Base-by-base conservation (phyloP, 2,113 vertebrate genomes). In the Laticauda laticaudata region DNA sequence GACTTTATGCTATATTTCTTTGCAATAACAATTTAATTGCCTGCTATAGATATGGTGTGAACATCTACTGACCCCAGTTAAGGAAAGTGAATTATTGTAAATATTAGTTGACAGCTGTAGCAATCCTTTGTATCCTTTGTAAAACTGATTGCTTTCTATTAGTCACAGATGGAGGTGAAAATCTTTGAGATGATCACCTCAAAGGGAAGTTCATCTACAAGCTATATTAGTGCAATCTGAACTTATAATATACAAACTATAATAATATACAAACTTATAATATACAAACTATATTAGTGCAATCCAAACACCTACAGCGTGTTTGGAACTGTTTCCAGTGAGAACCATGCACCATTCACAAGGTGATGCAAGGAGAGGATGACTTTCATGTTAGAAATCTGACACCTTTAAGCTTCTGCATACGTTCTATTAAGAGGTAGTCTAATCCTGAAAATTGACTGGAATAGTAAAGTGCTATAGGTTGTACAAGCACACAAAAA, bases 1-100 rank as follows among this genome's bases (percentile, higher is more conserved):
- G 94, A 95, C 93, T 96, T 96, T 95, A 94, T 64, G 86, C 94
- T 56, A 87, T 93, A 75, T 43, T 95, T 92, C 88, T 91, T 90
- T 85, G 90, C 34, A 92, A 90, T 81, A 95, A 94, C 86, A 95
- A 92, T 86, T 90, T 90, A 94, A 91, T 91, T 61, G 55, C 0
- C 0, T 12, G n/a, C 75, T 89, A 88, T 86, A 95, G 54, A 94
- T 88, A 90, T 0, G 54, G 88, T 86, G 93, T 85, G 88, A 91
- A 81, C 7, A 0, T 81, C 75, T 81, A 81, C 15, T 81, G 75
- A 81, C 87, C 59, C 93, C 43, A 87, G 53, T 0, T 57, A 56
- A 55, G 88, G 39, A 89, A 43, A 56, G 11, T 45, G 21, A 39
- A 89, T 39, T 59, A 39, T 56, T 89, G 6, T 56, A 55, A 92